Base-by-base conservation (phyloP, 2,113 vertebrate genomes). In the Pedetes capensis region DNA sequence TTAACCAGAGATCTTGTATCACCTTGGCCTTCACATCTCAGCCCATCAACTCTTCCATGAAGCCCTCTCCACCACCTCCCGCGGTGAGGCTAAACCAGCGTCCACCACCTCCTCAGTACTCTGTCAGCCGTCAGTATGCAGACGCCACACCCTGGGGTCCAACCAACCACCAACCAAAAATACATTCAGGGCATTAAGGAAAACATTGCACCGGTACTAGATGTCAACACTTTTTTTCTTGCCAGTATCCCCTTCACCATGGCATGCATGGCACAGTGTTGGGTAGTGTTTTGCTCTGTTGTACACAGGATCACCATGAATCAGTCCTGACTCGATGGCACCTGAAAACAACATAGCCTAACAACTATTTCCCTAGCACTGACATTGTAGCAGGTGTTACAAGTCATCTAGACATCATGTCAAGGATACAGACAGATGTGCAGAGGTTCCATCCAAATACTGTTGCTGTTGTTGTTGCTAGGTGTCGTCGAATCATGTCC, bases 21-120 rank as follows among this genome's bases (percentile, higher is more conserved):
- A 69, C 61, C 32, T 53, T 17, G 17, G 22, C 61, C 25, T 55
- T 53, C 27, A 9, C 66, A 57, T 27, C 55, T 69, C 32, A 42
- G 37, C 57, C 44, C n/a, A 72, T 69, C 47, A 13, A 37, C 8
- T 71, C 22, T 47, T 53, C 75, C 34, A 34, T 0, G n/a, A 83
- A 79, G 75, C 57, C 88, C 79, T 27, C 2, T 13, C 42, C 61
- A 71, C 18, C 27, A 42, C 23, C 47, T 75, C 68, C 34, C 23
- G 51, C n/a, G 20, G 7, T 2, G 20, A 44, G n/a, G 34, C 53
- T 27, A 13, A 81, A 42, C 29, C 59, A 83, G 69, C 55, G 22
- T 13, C 55, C 57, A 27, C 8, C n/a, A 4, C 37, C 27, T 6
- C 0, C 29, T 27, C 6, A 0, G 9, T 51, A n/a, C 20, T 57